Percentiles rank a stretch among this genome's conserved stretches.
Evolutionary conservation across 2,888 invertebrate genomes (phyloP).

Genomic region (Chrysina gloriosa): DNA sequence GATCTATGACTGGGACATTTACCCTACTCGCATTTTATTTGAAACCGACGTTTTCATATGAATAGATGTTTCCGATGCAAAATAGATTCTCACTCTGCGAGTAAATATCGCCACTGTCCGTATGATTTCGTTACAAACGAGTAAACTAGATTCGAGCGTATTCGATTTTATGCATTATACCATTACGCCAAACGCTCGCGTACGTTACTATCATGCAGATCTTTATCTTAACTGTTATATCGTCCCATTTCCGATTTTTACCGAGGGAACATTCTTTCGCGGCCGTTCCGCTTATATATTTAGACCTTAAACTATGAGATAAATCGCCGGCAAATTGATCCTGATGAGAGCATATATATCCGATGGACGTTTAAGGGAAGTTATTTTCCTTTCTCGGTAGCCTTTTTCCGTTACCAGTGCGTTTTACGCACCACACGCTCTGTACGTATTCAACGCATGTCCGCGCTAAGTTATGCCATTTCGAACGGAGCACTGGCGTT

Average conservation of each 20-base stretch:
- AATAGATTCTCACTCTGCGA: background rate
- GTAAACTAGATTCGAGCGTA: background rate
- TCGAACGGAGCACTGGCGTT: background rate
- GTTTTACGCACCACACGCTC: background rate
- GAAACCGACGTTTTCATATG: too few relatives aligned
- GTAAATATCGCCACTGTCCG: background rate
- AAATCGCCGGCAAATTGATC: constrained; percentile 16
- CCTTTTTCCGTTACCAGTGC: background rate
- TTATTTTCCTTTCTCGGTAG: constrained; percentile 11
- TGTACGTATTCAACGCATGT: constrained; percentile 1
- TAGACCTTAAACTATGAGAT: constrained; percentile 1
- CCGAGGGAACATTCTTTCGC: constrained; percentile 12
- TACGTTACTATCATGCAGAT: constrained; percentile 20
- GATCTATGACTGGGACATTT: too few relatives aligned
- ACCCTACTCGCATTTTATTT: too few relatives aligned
- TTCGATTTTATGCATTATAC: constrained; percentile 6
- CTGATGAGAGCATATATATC: constrained; percentile 21
- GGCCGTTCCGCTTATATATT: constrained; percentile 3
- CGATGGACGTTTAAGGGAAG: constrained; percentile 13
- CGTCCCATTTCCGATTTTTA: constrained; percentile 17
- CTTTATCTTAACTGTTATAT: constrained; percentile 10
- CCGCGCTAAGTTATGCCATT: constrained; percentile 5
- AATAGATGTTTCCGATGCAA: too few relatives aligned
- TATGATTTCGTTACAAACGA: background rate
- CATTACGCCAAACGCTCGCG: background rate